Percentiles rank a stretch among this genome's conserved stretches.
These are phyloP conservation scores for Centruroides vittatus DNA, from an alignment of 1,140 invertebrate genomes.

Conservation along the genomic window DNA sequence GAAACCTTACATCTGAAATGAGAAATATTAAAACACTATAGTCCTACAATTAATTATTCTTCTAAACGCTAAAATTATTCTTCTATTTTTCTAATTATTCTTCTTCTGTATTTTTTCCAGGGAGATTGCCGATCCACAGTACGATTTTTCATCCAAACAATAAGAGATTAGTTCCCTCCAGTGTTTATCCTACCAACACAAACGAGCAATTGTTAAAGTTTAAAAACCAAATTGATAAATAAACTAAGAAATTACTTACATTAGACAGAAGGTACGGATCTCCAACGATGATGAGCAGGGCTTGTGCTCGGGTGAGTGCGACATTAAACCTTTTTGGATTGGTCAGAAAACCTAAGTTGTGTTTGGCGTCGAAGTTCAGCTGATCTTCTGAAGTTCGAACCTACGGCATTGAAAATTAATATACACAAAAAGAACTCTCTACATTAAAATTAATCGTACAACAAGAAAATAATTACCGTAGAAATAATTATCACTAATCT, in stretches of 20 bases:
- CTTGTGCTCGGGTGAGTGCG: conserved; percentile 63
- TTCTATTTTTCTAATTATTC: no score
- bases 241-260: neutral
- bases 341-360: conserved; percentile 54
- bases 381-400: conserved; percentile 27
- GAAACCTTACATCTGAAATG: no score
- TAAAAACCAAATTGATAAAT: neutral
- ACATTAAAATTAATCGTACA: neutral
- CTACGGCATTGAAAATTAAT: conserved; percentile 9
- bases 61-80: no score
- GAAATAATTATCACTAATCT: conserved; percentile 70
- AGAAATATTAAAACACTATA: no score
- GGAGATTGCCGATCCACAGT: no score
- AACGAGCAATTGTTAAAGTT: no score
- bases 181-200: no score
- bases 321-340: conserved; percentile 70
- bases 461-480: conserved; percentile 44
- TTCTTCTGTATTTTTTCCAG: no score
- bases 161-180: no score
- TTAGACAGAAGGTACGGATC: conserved; percentile 54
- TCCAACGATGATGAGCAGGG: conserved; percentile 62
- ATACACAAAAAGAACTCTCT: no score
- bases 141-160: no score
- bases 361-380: conserved; percentile 35
- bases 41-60: no score